Conservation (phyloP, 2,888 invertebrate species). For the Temnothorax unifasciatus region DNA sequence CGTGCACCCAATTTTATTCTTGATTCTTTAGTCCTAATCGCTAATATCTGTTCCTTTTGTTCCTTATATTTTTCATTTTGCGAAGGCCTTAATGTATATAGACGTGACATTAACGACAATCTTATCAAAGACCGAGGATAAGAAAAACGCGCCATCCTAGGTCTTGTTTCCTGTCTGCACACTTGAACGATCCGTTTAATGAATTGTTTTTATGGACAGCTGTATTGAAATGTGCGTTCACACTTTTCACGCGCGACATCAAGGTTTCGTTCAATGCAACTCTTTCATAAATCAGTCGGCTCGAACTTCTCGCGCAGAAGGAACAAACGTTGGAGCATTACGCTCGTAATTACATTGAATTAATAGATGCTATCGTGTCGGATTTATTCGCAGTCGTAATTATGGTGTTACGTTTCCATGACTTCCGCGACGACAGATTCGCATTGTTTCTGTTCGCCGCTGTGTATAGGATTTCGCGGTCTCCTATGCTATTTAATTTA, state of each 20-base stretch:
- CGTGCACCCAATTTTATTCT: too few relatives aligned
- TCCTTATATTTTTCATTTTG: too few relatives aligned
- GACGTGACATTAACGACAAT: conserved; percentile 42
- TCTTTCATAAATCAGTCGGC: not conserved
- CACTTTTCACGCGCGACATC: conserved; percentile 3
- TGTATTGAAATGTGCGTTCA: conserved; percentile 1
- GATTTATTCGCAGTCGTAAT: conserved; percentile 26
- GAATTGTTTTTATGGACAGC: conserved; percentile 41
- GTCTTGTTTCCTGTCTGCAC: conserved; percentile 25
- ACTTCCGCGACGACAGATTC: conserved; percentile 14
- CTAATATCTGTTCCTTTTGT: too few relatives aligned
- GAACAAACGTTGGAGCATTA: not conserved
- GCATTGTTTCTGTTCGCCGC: not conserved
- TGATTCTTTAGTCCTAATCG: too few relatives aligned
- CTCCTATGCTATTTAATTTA: not conserved
- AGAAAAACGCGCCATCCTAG: not conserved
- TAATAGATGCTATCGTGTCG: conserved; percentile 7
- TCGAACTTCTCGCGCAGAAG: not conserved
- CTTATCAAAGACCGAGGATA: not conserved
- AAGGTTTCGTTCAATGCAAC: conserved; percentile 22
- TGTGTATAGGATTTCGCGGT: not conserved
- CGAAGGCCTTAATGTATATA: not conserved
- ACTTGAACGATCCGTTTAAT: conserved; percentile 33
- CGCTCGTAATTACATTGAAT: conserved; percentile 7
- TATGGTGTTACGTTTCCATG: conserved; percentile 27